Base-by-base conservation (phyloP, 1,140 invertebrate genomes). In the Daktulosphaira vitifoliae region DNA sequence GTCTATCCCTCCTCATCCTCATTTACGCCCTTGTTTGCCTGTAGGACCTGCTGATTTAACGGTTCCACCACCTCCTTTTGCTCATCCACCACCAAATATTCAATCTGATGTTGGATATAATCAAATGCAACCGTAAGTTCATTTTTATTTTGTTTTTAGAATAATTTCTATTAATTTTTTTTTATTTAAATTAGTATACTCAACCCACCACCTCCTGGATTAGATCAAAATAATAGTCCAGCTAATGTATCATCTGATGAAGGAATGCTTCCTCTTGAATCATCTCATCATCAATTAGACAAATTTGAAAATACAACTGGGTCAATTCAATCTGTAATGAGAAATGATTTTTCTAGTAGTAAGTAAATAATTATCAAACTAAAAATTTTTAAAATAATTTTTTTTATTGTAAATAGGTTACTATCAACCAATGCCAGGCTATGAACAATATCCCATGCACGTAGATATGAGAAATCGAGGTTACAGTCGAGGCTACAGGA, bases 51-150 rank as follows among this genome's bases (percentile, higher is more conserved):
- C 56, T 44, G 56, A 62, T 48, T 46, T 48, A 26, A 44, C 56
- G 9, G 42, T 62, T 26, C 56, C 56, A 46, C 56, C 56, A 46
- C 56, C 56, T 62, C 42, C 56, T 46, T 62, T 46, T 33, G 42
- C 39, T 16, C 56, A 62, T 46, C 53, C 53, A 1, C 56, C 38
- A 18, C 38, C 56, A 26, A 25, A 22, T 0, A 18, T 62, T 11
- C 56, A 62, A 48, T 20, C 56, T 33, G 56, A 62, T 62, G 16
- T 46, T 29, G 25, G 25, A 13, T 62, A 62, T 16, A 62, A 48
- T 62, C 56, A 62, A 48, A 62, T 62, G 56, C 56, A 62, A 48
- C 56, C 25, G 56, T 62, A 62, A 48, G 56, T 33, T 42, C n/a
- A 33, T 33, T 33, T 33, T 33, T 5, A 33, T 33, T 33, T 6